Evolutionary conservation across 2,797 vertebrate species (phyloP).

Genomic region (Streptopelia turtur): DNA sequence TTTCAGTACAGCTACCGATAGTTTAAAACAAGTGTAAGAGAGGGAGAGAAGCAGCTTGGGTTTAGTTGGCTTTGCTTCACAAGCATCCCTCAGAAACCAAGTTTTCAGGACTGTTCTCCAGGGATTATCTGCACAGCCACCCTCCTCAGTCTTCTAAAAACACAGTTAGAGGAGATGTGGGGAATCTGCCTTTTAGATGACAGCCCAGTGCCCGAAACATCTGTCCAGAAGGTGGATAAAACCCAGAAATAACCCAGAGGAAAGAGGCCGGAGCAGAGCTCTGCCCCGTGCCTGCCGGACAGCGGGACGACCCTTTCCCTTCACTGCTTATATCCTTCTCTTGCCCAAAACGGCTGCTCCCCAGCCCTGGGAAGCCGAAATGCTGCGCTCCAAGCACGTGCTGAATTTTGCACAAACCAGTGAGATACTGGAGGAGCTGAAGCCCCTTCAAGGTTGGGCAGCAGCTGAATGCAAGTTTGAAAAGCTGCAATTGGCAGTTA

Average conservation of each 20-base stretch:
- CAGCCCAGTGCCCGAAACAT: neutral
- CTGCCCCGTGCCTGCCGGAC: neutral
- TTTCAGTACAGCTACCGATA: neutral
- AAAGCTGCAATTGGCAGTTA: neutral
- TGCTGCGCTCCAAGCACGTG: accelerated
- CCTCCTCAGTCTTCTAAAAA: neutral
- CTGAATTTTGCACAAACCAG: neutral
- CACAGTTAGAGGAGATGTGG: neutral
- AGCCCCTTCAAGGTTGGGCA: neutral
- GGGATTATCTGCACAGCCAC: neutral
- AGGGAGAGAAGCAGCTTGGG: neutral
- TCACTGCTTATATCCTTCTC: neutral
- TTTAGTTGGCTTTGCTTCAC: neutral
- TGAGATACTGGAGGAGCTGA: neutral
- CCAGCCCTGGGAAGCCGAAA: neutral
- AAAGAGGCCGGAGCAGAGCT: neutral
- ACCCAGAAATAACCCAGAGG: neutral
- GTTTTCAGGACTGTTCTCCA: neutral
- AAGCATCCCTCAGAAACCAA: neutral
- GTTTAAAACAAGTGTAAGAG: neutral
- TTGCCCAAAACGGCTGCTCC: neutral
- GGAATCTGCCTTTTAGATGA: neutral
- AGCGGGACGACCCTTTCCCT: neutral
- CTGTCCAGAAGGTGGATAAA: neutral
- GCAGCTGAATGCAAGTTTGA: neutral